Evolutionary conservation across 2,888 invertebrate species (phyloP), one percentile per base, ranked within the genome.

Genomic region (Phaonia tiefii): DNA sequence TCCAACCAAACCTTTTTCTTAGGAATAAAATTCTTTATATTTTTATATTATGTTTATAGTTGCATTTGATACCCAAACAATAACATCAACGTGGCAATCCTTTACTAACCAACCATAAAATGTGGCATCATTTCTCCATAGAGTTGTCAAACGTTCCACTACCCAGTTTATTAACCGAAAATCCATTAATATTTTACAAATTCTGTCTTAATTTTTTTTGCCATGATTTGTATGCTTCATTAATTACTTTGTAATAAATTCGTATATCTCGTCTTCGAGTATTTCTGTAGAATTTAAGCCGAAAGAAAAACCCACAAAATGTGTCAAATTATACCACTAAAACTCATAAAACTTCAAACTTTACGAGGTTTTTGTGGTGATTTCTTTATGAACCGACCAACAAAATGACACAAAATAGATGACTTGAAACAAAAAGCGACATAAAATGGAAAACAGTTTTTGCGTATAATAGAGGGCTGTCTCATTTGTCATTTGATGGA

Each of bases 321-420:
- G 56, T 80, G 80, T 80, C 80, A 80, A 58, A 77, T 80, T 39
- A 71, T 71, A 74, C 70, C 70, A 66, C 70, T 58, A 71, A 77
- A 74, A 42, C 73, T 74, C 44, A 74, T 80, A 77, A 80, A 80
- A 67, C 60, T 54, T 66, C 37, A 77, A 77, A 77, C 58, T 77
- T 80, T 77, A 80, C 15, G 74, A 77, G 66, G 44, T 60, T 58
- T 71, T 65, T 73, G 70, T 74, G 77, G 70, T 74, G 70, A 76
- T 76, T 77, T 77, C 58, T 44, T 75, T 69, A 20, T 69, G 42
- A 56, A 22, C 26, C 13, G 20, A 63, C 1, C 20, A 15, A 76
- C 31, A 13, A 20, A 46, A 72, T 37, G 26, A 44, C 46, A 46
- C 46, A 46, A 46, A 46, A 3, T 51, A 22, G 54, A 25, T 5